Percentiles rank a stretch among this genome's conserved stretches.
phyloP scores from a whole-genome alignment of 2,888 invertebrate genomes.

The Nesidiocoris tenuis region DNA sequence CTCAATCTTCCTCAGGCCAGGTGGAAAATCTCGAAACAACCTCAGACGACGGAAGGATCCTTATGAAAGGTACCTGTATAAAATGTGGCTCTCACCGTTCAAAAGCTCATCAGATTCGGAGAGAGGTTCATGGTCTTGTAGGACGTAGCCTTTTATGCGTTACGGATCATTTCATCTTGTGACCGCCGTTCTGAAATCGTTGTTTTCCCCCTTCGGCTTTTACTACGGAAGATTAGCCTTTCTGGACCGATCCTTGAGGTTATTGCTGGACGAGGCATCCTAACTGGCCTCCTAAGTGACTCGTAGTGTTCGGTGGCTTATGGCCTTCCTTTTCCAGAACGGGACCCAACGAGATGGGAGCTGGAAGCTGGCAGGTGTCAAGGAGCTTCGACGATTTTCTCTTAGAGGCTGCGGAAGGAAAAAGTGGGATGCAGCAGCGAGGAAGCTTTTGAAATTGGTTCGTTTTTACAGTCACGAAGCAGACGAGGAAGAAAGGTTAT shows the following conservation, averaged over 20 bases:
- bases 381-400: neutral
- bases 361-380: neutral
- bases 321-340: neutral
- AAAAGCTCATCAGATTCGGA: neutral
- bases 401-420: neutral
- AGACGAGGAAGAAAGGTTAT: no score
- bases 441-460: neutral
- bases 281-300: neutral
- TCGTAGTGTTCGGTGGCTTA: neutral
- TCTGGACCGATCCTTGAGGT: neutral
- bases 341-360: neutral
- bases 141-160: neutral
- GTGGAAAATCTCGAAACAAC: neutral
- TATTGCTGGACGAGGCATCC: neutral
- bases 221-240: neutral
- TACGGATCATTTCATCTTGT: neutral
- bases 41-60: neutral
- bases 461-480: no score
- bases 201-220: neutral
- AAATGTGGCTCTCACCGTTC: neutral
- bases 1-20: neutral
- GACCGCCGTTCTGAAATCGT: neutral
- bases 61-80: neutral
- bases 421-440: neutral
- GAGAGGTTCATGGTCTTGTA: neutral